Base-by-base conservation (phyloP, 2,888 invertebrate genomes). In the Drosophila putrida region DNA sequence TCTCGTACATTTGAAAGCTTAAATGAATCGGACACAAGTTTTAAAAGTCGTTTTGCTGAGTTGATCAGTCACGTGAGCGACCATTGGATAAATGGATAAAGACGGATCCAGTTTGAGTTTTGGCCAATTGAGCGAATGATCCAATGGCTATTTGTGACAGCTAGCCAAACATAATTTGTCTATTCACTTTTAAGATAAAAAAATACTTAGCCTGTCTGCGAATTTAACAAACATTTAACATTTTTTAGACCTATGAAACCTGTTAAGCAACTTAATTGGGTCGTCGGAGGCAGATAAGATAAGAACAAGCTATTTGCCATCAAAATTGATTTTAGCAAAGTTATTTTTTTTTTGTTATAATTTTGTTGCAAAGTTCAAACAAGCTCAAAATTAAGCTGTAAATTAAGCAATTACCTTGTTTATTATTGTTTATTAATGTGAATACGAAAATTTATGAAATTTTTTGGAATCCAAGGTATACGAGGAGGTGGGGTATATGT, bases 1-100 rank as follows among this genome's bases (percentile, higher is more conserved):
- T 11, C 35, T 63, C 43, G n/a, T 11, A 49, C 49, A 49, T 74
- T 73, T 62, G 62, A 74, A 75, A 75, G 64, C 73, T 41, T 63
- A 57, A 60, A 43, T 41, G 53, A 75, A 58, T 70, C 62, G 65
- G 44, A 58, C 33, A 46, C 64, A 53, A 58, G 62, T 75, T 74
- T 80, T 49, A 86, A 89, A 85, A 85, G 90, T 82, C 70, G 90
- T 89, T 82, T 79, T 73, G 70, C 65, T 11, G 35, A 43, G 20
- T 46, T 36, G 20, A 13, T 51, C 41, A 35, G 55, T 77, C 81
- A 80, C 78, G 78, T 78, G 78, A 80, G 55, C 47, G 54, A 58
- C 13, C 20, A 20, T 1, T 20, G 20, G 20, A 20, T 20, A 20
- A 20, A 27, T 10, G 28, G 10, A 10, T 39, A 53, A 41, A 41